Evolutionary conservation across 2,797 vertebrate species (phyloP), one percentile per base, ranked within the genome.

Genomic region (Pipistrellus nathusii): DNA sequence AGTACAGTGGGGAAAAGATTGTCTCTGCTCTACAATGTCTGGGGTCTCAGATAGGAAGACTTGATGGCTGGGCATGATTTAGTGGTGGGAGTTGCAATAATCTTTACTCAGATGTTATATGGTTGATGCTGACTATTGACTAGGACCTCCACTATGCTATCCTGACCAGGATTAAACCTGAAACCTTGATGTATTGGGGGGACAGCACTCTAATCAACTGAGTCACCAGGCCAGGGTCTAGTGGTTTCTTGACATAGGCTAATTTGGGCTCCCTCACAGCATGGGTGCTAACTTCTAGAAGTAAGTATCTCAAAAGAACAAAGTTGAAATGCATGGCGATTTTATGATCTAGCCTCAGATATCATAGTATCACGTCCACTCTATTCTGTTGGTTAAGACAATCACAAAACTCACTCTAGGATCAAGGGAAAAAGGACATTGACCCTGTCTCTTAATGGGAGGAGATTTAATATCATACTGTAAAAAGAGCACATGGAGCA

Each of bases 201-300:
- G 64, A 66, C n/a, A 32, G 17, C 1, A 4, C 17, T 68, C 64
- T 68, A 68, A 35, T 18, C 64, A 68, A 68, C n/a, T 68, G 64
- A 68, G 8, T 18, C n/a, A 68, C n/a, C 64, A 0, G 3, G 64
- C 64, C 64, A 68, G n/a, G n/a, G 17, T 17, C 23, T 30, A 14
- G 53, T 27, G 62, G 41, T 85, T 38, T 66, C 46, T 53, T 10
- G 18, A 35, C 23, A 59, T 0, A 27, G 48, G 27, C 18, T 78
- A 77, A 3, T n/a, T 18, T 72, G 75, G 64, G 62, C 85, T 91
- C 72, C 62, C 62, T 68, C 48, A 64, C n/a, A 71, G 69, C 59
- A 80, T 64, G 72, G 77, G 59, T 44, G 51, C 72, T 83, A 51
- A 25, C 77, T 87, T 76, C 51, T n/a, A 32, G 72, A 83, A 62